Evolutionary conservation across 2,797 vertebrate species (phyloP).

Genomic region (Ctenosaura bakeri): DNA sequence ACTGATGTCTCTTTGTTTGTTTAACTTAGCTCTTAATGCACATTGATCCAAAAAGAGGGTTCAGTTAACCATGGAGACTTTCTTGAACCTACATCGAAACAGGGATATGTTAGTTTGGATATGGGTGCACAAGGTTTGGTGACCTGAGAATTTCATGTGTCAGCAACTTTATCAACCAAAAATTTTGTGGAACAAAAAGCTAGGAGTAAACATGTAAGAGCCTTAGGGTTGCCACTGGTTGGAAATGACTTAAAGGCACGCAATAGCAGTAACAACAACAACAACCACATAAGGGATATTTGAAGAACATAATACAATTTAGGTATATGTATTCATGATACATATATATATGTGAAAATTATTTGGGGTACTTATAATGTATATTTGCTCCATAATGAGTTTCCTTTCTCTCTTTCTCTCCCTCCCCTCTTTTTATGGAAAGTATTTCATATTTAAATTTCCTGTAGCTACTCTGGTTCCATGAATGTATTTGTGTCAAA

Average conservation of each 20-base stretch:
- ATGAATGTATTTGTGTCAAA: background rate
- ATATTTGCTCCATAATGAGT: background rate
- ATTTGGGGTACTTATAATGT: background rate
- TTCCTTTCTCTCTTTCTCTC: too few species aligned
- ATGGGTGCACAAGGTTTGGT: background rate
- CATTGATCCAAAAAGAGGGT: background rate
- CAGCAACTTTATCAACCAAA: background rate
- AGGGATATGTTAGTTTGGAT: too few species aligned
- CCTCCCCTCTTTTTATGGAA: background rate
- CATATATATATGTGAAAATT: background rate
- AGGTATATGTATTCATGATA: background rate
- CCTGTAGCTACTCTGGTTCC: background rate
- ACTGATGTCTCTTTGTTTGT: background rate
- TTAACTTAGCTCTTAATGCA: background rate
- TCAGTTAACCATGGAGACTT: background rate
- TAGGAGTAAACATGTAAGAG: background rate
- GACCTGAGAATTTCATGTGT: background rate
- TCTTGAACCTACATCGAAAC: background rate
- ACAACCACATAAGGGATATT: too few species aligned
- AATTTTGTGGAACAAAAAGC: background rate
- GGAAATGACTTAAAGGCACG: too few species aligned
- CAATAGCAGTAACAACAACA: too few species aligned
- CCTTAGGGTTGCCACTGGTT: too few species aligned
- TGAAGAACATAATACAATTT: background rate
- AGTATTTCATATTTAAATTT: background rate